Base-by-base conservation (phyloP, 2,888 invertebrate genomes). In the Epirrhoe alternata region DNA sequence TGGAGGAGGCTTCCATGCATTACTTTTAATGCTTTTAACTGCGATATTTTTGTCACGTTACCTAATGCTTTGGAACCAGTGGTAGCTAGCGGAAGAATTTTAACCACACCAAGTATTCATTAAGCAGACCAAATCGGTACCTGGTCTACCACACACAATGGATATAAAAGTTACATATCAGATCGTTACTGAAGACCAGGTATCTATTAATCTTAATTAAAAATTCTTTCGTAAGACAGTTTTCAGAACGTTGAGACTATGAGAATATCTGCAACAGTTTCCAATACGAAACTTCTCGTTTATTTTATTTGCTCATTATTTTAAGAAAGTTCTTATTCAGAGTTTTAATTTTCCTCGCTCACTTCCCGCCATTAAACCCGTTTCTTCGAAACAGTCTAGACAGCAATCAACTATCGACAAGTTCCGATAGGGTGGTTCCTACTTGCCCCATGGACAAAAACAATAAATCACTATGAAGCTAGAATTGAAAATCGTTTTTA, bases 401-500 rank as follows among this genome's bases (percentile, higher is more conserved):
- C 63, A 69, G 52, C 55, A 69, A 68, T 66, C 33, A 10, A 45
- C 50, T 31, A 61, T 68, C 61, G 54, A 60, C 66, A 52, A 63
- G 16, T 52, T 33, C 12, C 8, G n/a, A 42, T 42, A 12, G 10
- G 38, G 10, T 42, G 12, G 38, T 42, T 42, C 12, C 10, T 42
- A 10, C 12, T 42, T 12, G 38, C 12, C 38, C 38, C 12, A 42
- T 42, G 12, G 24, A 24, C 24, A 3, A 24, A 24, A 24, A 24
- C 24, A 24, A 24, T 24, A 24, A 1, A 24, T 24, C 24, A 3
- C 3, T 24, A 24, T 24, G 3, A 3, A 24, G 24, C 24, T 24
- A 24, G 24, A 24, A 2, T 24, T 24, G 24, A 24, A 24, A 24
- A 24, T 24, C 1, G 24, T 2, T 24, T 24, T 24, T 24, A 24